Evolutionary conservation across 2,888 invertebrate species (phyloP).

Genomic region (Drosophila ustulata): DNA sequence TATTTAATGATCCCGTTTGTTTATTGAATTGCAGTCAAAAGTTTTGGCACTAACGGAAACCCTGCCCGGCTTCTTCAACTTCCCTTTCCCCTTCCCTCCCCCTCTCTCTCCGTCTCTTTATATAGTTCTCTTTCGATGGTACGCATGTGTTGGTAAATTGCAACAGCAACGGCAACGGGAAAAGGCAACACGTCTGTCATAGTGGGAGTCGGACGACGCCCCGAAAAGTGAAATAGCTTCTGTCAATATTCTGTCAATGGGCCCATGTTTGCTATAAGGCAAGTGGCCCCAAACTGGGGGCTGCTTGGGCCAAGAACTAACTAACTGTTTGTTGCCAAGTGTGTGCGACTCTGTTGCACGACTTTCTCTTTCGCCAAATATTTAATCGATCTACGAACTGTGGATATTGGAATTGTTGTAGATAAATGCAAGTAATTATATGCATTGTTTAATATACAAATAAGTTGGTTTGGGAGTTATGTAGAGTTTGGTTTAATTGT

Average conservation of each 20-base stretch:
- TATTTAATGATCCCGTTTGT: slow-evolving; percentile 80
- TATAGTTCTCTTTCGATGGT: slow-evolving; percentile 42
- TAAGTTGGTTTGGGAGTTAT: not conserved
- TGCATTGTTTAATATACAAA: not conserved
- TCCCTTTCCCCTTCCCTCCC: not conserved
- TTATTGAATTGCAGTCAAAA: slow-evolving; percentile 78
- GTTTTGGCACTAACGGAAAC: slow-evolving; percentile 77
- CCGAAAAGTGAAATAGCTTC: slow-evolving; percentile 78
- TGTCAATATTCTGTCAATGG: slow-evolving; percentile 84
- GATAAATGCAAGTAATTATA: not conserved
- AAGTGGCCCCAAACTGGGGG: not conserved
- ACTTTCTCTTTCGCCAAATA: slow-evolving; percentile 61
- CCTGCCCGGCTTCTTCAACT: slow-evolving; percentile 42
- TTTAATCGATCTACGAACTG: slow-evolving; percentile 63
- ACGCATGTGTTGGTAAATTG: slow-evolving; percentile 44
- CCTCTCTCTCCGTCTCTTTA: slow-evolving; percentile 1
- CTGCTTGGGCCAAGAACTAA: not conserved
- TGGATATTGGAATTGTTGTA: slow-evolving; percentile 17
- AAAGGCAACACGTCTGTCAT: slow-evolving; percentile 64
- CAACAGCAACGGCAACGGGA: slow-evolving; percentile 40
- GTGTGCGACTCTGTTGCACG: slow-evolving; percentile 26
- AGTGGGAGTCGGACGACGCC: slow-evolving; percentile 42
- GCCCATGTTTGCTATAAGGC: slow-evolving; percentile 59
- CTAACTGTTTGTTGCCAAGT: not conserved
- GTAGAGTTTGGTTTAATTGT: too few relatives aligned